Base-by-base conservation (phyloP, 53 echinoderm and acorn worm species). In the Temnopleurus reevesii region DNA sequence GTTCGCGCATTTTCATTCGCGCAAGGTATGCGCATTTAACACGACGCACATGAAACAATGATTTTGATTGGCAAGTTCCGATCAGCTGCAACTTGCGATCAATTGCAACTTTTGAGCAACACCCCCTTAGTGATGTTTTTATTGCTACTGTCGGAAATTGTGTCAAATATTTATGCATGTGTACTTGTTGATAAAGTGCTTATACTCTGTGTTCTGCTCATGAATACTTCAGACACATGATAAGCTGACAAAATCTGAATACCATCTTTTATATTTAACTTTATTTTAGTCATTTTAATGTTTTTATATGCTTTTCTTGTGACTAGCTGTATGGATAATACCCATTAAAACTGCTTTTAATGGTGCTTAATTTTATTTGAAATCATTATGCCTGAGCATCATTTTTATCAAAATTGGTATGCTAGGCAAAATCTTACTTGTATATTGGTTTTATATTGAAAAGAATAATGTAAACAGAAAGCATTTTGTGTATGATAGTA, bases 401-500 rank as follows among this genome's bases (percentile, higher is more conserved):
- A 71, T 38, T 38, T n/a, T 38, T n/a, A 30, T 71, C 21, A 38
- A 71, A 31, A 41, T 21, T 71, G 41, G 36, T 13, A 71, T 71
- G 19, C 21, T 56, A 71, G n/a, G n/a, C 41, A 4, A 4, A 7
- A 7, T 71, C n/a, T 71, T 71, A 19, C 71, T 71, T 71, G 19
- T 38, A 36, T 43, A 63, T 33, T 12, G n/a, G 8, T 71, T 56
- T 38, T 71, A 18, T 71, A 71, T 71, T 15, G 43, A 71, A 21
- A 38, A 71, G 41, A 49, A 80, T 43, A 26, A 30, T 80, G 80
- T 51, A 28, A 80, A 80, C 51, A 30, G 4, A 49, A 49, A 30
- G 47, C 27, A 80, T 28, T 13, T 49, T 5, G 45, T 59, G 80
- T 80, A 80, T 30, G 28, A 83, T 83, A 83, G 53, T 54, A n/a